Evolutionary conservation across 2,888 invertebrate species (phyloP).

Genomic region (Chloromyia formosa): DNA sequence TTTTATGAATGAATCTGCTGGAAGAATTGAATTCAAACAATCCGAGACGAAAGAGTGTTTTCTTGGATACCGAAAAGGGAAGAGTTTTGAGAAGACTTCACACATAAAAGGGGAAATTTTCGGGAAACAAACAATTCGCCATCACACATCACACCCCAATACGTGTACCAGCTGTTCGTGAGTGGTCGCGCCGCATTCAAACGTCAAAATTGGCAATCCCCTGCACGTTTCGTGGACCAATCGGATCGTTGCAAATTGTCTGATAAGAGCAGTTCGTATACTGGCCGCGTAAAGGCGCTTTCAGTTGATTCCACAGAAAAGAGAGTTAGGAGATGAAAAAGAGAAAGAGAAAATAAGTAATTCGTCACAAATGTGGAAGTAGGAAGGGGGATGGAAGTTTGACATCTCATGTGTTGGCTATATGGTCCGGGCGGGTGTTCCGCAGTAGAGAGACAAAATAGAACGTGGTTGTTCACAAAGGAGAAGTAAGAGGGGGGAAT

Average conservation of each 20-base stretch:
- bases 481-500: too few relatives aligned
- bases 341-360: too few relatives aligned
- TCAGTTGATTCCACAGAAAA: too few relatives aligned
- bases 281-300: background rate
- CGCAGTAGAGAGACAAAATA: too few relatives aligned
- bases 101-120: background rate
- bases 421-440: too few relatives aligned
- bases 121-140: slow-evolving; percentile 18
- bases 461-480: too few relatives aligned
- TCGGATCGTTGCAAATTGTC: slow-evolving; percentile 1
- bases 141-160: background rate
- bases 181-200: background rate
- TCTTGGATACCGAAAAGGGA: background rate
- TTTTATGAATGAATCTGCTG: too few relatives aligned
- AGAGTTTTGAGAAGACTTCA: background rate
- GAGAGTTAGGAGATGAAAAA: too few relatives aligned
- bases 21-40: too few relatives aligned
- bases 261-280: slow-evolving; percentile 8
- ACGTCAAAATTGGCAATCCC: slow-evolving; percentile 7
- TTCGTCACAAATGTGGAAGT: too few relatives aligned
- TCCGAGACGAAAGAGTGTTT: slow-evolving; percentile 12
- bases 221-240: slow-evolving; percentile 35
- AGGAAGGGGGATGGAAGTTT: too few relatives aligned
- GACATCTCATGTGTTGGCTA: too few relatives aligned
- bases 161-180: slow-evolving; percentile 11